These are phyloP conservation scores for Solen grandis DNA, from an alignment of 1,140 invertebrate genomes.

Conservation along the genomic window DNA sequence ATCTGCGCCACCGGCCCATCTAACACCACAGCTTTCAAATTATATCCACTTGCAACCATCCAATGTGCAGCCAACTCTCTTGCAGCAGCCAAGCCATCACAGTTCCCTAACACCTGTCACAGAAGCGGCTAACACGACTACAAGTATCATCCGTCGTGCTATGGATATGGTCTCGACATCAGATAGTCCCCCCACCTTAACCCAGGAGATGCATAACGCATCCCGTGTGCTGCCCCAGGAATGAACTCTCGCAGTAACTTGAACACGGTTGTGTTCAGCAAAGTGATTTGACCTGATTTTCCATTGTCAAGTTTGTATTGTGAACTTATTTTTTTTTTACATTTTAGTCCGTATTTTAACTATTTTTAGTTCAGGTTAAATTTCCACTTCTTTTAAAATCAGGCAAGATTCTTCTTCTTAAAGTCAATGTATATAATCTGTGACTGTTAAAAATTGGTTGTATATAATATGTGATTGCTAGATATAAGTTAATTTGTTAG, in stretches of 20 bases:
- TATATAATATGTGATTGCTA: too few species aligned
- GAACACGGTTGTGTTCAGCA: slow-evolving; percentile 4
- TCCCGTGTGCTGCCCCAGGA: too few species aligned
- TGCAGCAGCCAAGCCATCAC: slow-evolving; percentile 18
- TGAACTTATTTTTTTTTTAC: slow-evolving; percentile 22
- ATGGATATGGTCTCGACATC: slow-evolving; percentile 23
- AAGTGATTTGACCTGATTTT: slow-evolving; percentile 23
- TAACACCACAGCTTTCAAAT: not conserved
- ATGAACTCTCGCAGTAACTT: slow-evolving; percentile 10
- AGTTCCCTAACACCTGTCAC: slow-evolving; percentile 15
- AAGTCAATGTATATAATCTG: slow-evolving; percentile 8
- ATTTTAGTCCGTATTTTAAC: slow-evolving; percentile 14
- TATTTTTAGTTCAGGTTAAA: slow-evolving; percentile 19
- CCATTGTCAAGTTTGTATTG: not conserved
- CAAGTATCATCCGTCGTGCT: slow-evolving; percentile 25
- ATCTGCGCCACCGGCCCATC: not conserved
- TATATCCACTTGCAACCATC: slow-evolving; percentile 33
- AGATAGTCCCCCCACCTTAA: slow-evolving; percentile 16
- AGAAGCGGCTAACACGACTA: slow-evolving; percentile 19
- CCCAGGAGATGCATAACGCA: slow-evolving; percentile 19
- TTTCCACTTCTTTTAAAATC: slow-evolving; percentile 4
- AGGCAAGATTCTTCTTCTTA: not conserved
- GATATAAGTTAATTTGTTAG: too few species aligned
- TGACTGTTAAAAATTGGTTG: too few species aligned
- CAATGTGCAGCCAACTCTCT: slow-evolving; percentile 24